Conservation (phyloP, 2,113 vertebrate genomes). For the Actenoides hombroni region DNA sequence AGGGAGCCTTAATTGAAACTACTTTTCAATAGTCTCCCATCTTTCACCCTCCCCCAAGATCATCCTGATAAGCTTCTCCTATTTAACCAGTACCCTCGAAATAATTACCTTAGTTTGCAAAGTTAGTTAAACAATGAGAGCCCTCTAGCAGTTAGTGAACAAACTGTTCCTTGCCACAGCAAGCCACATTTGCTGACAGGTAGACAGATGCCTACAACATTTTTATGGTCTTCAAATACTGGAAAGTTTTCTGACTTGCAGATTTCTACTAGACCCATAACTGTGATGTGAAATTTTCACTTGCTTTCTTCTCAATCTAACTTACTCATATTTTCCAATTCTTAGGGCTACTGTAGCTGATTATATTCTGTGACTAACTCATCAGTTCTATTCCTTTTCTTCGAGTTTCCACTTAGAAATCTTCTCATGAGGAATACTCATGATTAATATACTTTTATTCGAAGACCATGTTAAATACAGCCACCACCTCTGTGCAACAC, state of each 20-base stretch:
- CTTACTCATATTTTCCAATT: not conserved
- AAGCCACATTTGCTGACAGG: not conserved
- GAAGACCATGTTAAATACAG: not conserved
- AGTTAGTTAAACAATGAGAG: not conserved
- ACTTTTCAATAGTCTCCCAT: not conserved
- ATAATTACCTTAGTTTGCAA: not conserved
- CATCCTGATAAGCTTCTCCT: not conserved
- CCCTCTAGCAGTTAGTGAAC: not conserved
- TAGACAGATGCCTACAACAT: not conserved
- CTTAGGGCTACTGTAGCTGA: not conserved
- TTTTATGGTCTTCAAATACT: not conserved
- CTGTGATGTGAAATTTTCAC: not conserved
- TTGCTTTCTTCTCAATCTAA: not conserved
- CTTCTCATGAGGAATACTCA: not conserved
- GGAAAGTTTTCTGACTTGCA: not conserved
- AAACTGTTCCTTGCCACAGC: not conserved
- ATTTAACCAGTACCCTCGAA: not conserved
- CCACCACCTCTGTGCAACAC: not conserved
- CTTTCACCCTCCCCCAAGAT: not conserved
- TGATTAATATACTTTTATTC: not conserved
- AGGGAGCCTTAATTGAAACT: not conserved
- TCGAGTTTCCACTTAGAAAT: not conserved
- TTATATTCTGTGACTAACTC: not conserved
- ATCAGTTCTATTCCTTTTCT: not conserved
- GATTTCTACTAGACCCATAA: not conserved